phyloP scores from a whole-genome alignment of 2,113 vertebrate species.

The Erinaceus europaeus region DNA sequence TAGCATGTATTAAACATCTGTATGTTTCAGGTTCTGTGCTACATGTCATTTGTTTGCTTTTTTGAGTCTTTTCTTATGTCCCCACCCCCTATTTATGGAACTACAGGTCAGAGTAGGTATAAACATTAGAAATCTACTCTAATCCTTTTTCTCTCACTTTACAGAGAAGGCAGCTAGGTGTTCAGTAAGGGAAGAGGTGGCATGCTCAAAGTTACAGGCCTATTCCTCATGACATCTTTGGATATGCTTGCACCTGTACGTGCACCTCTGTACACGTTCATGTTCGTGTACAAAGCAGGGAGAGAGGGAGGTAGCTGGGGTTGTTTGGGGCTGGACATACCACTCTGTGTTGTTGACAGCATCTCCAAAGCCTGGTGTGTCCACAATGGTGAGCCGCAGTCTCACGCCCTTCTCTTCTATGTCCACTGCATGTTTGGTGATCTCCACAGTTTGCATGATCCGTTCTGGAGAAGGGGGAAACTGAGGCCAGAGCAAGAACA shows the following conservation, averaged over 20 bases:
- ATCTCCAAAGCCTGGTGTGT: conserved; percentile 96
- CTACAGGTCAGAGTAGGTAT: neutral
- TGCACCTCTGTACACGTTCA: no score
- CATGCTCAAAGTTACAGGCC: neutral
- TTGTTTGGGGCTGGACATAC: conserved; percentile 76
- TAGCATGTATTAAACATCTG: neutral
- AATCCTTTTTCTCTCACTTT: conserved; percentile 18
- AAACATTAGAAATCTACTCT: neutral
- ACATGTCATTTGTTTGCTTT: neutral
- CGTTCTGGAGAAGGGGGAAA: conserved; percentile 83
- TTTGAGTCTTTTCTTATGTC: neutral
- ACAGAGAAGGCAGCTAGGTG: neutral
- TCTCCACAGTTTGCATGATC: conserved; percentile 97
- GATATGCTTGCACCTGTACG: neutral
- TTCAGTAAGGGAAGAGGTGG: neutral
- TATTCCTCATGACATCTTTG: neutral
- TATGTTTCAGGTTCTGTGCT: neutral
- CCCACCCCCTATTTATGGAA: neutral
- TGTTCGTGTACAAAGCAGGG: neutral
- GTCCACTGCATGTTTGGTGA: conserved; percentile 98
- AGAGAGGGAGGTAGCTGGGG: neutral
- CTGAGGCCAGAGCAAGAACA: conserved; percentile 68
- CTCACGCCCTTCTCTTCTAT: conserved; percentile 98
- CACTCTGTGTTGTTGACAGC: conserved; percentile 98
- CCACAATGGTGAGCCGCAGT: conserved; percentile 95